Conservation (phyloP, 1,140 invertebrate species). For the Watersipora subatra region DNA sequence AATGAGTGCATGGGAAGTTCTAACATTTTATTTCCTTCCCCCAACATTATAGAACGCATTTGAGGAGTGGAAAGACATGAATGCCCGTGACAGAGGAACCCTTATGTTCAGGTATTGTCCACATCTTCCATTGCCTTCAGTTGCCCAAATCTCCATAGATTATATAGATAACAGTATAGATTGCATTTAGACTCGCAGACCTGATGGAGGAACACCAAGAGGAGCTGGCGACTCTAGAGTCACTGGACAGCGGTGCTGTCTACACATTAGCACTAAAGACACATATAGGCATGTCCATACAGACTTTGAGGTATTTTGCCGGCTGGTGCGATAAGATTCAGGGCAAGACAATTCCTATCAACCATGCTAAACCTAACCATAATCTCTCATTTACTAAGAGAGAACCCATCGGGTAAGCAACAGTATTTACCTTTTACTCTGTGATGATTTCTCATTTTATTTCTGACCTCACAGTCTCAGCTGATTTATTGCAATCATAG, state of each 20-base stretch:
- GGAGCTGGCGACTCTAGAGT: constrained; percentile 81
- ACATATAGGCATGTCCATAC: constrained; percentile 43
- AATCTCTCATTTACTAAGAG: constrained; percentile 75
- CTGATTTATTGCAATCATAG: too few relatives aligned
- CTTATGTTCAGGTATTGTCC: constrained; percentile 50
- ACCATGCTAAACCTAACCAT: constrained; percentile 68
- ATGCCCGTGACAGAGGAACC: constrained; percentile 54
- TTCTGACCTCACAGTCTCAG: not conserved
- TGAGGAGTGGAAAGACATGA: constrained; percentile 69
- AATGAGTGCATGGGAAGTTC: too few relatives aligned
- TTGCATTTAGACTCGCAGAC: constrained; percentile 60
- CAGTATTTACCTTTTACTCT: too few relatives aligned
- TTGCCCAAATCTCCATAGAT: not conserved
- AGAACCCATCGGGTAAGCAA: constrained; percentile 64
- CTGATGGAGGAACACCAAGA: constrained; percentile 85
- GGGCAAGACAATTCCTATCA: constrained; percentile 52
- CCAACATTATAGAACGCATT: constrained; percentile 58
- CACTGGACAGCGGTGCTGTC: constrained; percentile 81
- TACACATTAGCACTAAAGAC: constrained; percentile 89
- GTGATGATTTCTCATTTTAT: not conserved
- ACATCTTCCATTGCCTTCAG: not conserved
- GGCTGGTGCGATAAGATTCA: constrained; percentile 81
- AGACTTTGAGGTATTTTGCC: constrained; percentile 59
- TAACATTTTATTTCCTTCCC: too few relatives aligned
- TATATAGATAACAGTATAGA: not conserved